Evolutionary conservation across 1,140 invertebrate species (phyloP).

Genomic region (Elysia chlorotica): DNA sequence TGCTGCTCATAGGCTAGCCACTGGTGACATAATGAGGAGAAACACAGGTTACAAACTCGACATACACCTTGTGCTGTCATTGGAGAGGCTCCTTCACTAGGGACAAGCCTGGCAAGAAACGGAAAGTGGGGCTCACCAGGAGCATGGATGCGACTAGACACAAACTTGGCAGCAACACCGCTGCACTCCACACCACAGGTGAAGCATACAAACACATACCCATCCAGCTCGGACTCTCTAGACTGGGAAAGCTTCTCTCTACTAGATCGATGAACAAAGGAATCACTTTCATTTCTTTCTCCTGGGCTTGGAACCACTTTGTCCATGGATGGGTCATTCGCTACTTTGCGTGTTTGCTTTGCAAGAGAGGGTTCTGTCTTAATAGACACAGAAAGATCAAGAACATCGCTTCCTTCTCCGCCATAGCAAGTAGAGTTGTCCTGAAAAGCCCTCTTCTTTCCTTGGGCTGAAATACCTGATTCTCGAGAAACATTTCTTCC

Average conservation of each 20-base stretch:
- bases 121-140: conserved; percentile 87
- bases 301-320: too few relatives aligned
- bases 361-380: conserved; percentile 9
- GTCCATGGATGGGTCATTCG: not conserved
- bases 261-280: too few relatives aligned
- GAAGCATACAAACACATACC: conserved; percentile 71
- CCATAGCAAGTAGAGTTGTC: too few relatives aligned
- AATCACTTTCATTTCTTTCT: not conserved
- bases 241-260: too few relatives aligned
- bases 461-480: too few relatives aligned
- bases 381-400: conserved; percentile 49
- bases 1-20: conserved; percentile 72
- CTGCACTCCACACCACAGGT: conserved; percentile 81
- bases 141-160: conserved; percentile 84
- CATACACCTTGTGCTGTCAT: conserved; percentile 76
- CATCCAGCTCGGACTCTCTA: conserved; percentile 6
- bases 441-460: too few relatives aligned
- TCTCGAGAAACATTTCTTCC: too few relatives aligned
- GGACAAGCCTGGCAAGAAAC: conserved; percentile 78
- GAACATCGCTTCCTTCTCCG: conserved; percentile 25
- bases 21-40: conserved; percentile 80
- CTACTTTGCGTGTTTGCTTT: not conserved
- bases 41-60: conserved; percentile 80
- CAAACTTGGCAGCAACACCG: conserved; percentile 73
- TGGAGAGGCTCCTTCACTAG: conserved; percentile 80